Percentiles rank a stretch among this genome's conserved stretches.
phyloP scores from a whole-genome alignment of 2,888 invertebrate species.

The Stenichneumon culpator region DNA sequence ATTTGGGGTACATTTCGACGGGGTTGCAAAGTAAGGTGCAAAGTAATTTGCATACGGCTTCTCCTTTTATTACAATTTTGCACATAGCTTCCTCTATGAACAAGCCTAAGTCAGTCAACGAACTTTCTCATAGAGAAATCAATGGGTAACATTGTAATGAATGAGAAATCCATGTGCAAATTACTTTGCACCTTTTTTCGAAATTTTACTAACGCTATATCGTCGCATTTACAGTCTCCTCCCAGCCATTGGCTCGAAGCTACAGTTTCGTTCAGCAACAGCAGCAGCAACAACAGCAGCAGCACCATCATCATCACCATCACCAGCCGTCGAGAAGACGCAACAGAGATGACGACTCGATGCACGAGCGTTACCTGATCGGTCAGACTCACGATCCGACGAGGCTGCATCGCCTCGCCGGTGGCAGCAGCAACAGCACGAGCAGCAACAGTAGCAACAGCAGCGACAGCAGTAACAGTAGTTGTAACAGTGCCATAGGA shows the following conservation, averaged over 20 bases:
- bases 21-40: too few relatives aligned
- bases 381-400: conserved; percentile 82
- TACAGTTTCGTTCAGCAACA: conserved; percentile 87
- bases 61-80: too few relatives aligned
- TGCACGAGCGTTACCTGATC: conserved; percentile 92
- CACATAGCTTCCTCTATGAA: too few relatives aligned
- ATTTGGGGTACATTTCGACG: too few relatives aligned
- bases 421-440: conserved; percentile 76
- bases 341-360: conserved; percentile 91
- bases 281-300: conserved; percentile 75
- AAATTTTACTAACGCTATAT: neutral
- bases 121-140: too few relatives aligned
- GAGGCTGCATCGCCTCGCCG: conserved; percentile 81
- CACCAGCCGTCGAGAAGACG: conserved; percentile 79
- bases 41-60: too few relatives aligned
- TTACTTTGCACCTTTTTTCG: neutral
- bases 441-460: conserved; percentile 78
- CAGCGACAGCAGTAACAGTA: conserved; percentile 78
- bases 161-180: too few relatives aligned
- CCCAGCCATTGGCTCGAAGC: conserved; percentile 85
- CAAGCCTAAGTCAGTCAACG: too few relatives aligned
- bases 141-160: too few relatives aligned
- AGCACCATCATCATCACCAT: conserved; percentile 67
- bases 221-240: conserved; percentile 31
- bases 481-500: conserved; percentile 79